A percentile compares a stretch with the other conserved stretches of the same genome.
These are phyloP conservation scores for Terrapene triunguis DNA, from an alignment of 2,113 vertebrate species.

Conservation along the genomic window DNA sequence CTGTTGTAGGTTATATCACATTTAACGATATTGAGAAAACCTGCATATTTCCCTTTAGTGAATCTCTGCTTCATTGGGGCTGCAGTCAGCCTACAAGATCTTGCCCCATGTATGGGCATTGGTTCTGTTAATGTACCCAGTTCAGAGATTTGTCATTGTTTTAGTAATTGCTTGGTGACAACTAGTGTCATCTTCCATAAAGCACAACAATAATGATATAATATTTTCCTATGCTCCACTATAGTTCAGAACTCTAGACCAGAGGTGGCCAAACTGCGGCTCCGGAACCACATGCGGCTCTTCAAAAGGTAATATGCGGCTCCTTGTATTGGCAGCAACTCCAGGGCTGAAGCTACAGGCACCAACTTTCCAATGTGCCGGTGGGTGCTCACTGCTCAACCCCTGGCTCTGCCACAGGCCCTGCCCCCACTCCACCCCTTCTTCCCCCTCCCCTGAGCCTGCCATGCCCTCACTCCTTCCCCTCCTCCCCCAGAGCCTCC, in stretches of 20 bases:
- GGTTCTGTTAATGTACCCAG: background rate
- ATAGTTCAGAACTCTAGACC: background rate
- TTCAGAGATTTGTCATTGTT: background rate
- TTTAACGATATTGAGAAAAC: background rate
- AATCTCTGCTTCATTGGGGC: background rate
- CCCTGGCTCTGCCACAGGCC: too few relatives aligned
- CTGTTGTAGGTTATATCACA: background rate
- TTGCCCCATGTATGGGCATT: rapidly evolving
- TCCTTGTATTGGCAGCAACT: too few relatives aligned
- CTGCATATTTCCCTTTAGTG: background rate
- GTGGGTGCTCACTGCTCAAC: too few relatives aligned
- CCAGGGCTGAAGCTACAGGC: too few relatives aligned
- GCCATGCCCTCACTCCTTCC: too few relatives aligned
- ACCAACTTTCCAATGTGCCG: too few relatives aligned
- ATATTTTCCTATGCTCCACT: background rate
- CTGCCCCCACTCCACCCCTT: too few relatives aligned
- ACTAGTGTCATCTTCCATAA: background rate
- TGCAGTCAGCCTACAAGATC: background rate
- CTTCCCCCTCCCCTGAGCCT: too few relatives aligned
- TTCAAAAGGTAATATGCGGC: too few relatives aligned
- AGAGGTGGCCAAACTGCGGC: too few relatives aligned
- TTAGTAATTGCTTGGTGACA: background rate
- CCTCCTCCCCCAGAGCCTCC: too few relatives aligned
- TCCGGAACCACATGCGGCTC: too few relatives aligned
- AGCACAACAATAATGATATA: background rate